Evolutionary conservation across 2,113 vertebrate species (phyloP).

Genomic region (Pelusios castaneus): DNA sequence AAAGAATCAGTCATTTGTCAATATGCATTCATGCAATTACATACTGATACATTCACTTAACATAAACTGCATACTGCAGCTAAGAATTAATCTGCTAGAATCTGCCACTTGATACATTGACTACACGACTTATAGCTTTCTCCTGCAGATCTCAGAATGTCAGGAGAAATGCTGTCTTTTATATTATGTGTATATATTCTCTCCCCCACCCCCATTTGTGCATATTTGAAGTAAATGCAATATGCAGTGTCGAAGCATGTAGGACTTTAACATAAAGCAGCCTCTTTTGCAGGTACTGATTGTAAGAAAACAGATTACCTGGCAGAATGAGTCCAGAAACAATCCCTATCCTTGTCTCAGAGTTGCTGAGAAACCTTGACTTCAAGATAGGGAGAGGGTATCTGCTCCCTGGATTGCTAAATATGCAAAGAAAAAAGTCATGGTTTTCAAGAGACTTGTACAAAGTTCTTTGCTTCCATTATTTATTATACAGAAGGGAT

Average conservation of each 20-base stretch:
- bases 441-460: conserved; percentile 21
- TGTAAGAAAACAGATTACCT: background rate
- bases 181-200: background rate
- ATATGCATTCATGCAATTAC: conserved; percentile 46
- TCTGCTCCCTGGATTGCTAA: conserved; percentile 18
- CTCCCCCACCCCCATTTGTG: background rate
- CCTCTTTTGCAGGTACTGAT: background rate
- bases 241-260: background rate
- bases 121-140: background rate
- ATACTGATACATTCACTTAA: conserved; percentile 20
- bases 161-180: background rate
- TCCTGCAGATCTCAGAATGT: background rate
- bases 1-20: conserved; percentile 63
- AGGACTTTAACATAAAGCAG: background rate
- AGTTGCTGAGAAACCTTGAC: conserved; percentile 14
- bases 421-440: conserved; percentile 2
- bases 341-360: background rate
- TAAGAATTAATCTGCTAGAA: conserved; percentile 49
- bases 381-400: background rate
- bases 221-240: background rate
- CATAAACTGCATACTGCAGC: background rate
- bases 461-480: conserved; percentile 5
- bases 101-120: background rate
- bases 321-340: background rate
- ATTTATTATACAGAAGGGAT: background rate